Base-by-base conservation (phyloP, 2,113 vertebrate genomes). In the Nestor notabilis region DNA sequence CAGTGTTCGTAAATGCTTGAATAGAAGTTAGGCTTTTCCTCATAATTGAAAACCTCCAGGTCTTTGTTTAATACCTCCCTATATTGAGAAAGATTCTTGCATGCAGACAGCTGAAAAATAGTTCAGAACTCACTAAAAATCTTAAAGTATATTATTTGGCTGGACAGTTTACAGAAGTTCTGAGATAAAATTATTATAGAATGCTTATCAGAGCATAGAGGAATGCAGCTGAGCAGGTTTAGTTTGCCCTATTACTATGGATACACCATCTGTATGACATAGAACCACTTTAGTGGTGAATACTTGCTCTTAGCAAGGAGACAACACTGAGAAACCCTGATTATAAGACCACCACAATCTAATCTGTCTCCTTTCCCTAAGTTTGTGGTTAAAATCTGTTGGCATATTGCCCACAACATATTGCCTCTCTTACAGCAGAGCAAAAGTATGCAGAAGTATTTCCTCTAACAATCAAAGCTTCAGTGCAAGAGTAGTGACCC, bases 361-460 rank as follows among this genome's bases (percentile, higher is more conserved):
- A 91, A 96, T 95, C 92, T 96, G 84, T 87, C 83, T 97, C 95
- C 81, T 95, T 55, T 27, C 91, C 93, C 93, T 78, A 87, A 82
- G 61, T 96, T 90, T 92, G 89, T 95, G 83, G 93, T 97, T 96
- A 96, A 96, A 91, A 95, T 97, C 76, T 93, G 58, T 86, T 97
- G 98, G 97, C 97, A 72, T 83, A 49, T 58, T 78, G 97, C 96
- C 96, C 88, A 66, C 65, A 94, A 94, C 80, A 94, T 89, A 92
- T 95, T 96, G 95, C 83, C 92, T 92, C 90, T 95, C 79, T 97
- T 96, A 97, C 31, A 68, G 95, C 95, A 97, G 92, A 96, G 93
- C 93, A 95, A 93, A 97, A 96, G 95, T 97, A 96, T 89, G 92
- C 95, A 69, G 13, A 39, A 97, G 93, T 91, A 95, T 97, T 98